Conservation (phyloP, 2,888 invertebrate genomes). For the Tipula helvola region DNA sequence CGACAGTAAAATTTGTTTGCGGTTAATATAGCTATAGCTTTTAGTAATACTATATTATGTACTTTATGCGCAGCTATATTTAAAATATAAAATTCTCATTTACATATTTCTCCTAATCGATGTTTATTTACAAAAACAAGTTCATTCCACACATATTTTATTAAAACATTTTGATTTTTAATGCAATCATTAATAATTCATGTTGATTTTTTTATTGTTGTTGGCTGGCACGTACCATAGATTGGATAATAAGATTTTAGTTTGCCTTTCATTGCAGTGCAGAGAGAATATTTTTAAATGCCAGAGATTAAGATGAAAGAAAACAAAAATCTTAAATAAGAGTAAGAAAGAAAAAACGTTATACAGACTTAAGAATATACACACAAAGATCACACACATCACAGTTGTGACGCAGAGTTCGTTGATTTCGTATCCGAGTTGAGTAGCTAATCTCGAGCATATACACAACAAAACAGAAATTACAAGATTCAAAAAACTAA, state of each 20-base stretch:
- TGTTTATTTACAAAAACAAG: not conserved
- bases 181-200: not conserved
- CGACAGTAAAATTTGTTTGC: not conserved
- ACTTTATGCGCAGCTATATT: not conserved
- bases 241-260: not conserved
- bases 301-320: not conserved
- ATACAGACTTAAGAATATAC: not conserved
- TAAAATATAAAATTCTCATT: not conserved
- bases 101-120: not conserved
- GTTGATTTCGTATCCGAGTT: not conserved
- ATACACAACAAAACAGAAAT: not conserved
- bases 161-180: not conserved
- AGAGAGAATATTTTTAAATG: not conserved
- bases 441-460: not conserved
- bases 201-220: not conserved
- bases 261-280: not conserved
- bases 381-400: not conserved
- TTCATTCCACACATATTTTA: not conserved
- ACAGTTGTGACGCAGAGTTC: not conserved
- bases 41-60: too few relatives aligned
- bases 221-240: not conserved
- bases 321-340: not conserved
- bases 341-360: not conserved
- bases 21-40: not conserved
- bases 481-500: not conserved